phyloP scores from a whole-genome alignment of 1,140 invertebrate species.

The Drosophila rufa region DNA sequence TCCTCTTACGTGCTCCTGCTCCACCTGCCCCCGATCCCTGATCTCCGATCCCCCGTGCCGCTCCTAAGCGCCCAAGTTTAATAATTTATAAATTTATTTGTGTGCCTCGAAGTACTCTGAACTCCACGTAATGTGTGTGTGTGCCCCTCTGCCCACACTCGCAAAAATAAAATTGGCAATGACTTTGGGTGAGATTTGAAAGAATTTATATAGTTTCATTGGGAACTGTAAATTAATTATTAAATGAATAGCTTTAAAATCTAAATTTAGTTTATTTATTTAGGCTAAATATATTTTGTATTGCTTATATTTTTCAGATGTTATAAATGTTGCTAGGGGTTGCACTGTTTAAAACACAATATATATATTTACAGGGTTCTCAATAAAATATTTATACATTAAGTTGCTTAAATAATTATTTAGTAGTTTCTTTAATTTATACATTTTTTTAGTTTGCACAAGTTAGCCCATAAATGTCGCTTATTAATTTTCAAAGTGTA shows the following conservation, averaged over 20 bases:
- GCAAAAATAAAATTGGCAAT: not conserved
- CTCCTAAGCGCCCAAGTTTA: conserved; percentile 56
- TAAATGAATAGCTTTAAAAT: too few relatives aligned
- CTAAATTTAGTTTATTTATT: too few relatives aligned
- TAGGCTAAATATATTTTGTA: too few relatives aligned
- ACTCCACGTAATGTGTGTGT: conserved; percentile 61
- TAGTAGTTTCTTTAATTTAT: not conserved
- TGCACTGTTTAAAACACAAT: too few relatives aligned
- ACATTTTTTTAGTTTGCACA: not conserved
- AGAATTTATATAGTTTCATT: too few relatives aligned
- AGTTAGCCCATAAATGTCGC: rapidly evolving
- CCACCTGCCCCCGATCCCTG: conserved; percentile 16
- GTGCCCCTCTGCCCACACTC: conserved; percentile 4
- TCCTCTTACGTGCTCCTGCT: conserved; percentile 36
- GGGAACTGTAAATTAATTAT: too few relatives aligned
- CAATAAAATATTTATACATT: too few relatives aligned
- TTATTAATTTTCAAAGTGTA: not conserved
- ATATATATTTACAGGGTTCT: too few relatives aligned
- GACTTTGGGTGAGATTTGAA: not conserved
- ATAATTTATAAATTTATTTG: conserved; percentile 82
- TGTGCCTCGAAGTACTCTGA: conserved; percentile 62
- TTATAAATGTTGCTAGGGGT: too few relatives aligned
- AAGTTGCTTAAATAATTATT: not conserved
- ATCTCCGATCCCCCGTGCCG: conserved; percentile 10
- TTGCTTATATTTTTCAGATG: too few relatives aligned